Conservation (phyloP, 2,888 invertebrate genomes). For the Cabera pusaria region DNA sequence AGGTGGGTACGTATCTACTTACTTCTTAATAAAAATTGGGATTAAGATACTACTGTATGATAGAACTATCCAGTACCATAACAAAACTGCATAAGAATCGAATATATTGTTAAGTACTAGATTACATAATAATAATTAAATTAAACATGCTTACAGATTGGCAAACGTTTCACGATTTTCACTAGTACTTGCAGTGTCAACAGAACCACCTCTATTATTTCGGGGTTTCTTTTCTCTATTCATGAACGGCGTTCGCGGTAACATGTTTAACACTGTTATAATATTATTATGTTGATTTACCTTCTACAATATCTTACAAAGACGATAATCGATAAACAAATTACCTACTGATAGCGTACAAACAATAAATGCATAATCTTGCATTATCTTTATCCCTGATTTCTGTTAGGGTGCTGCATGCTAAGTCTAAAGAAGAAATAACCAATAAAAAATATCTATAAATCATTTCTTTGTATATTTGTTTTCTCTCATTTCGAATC, state of each 20-base stretch:
- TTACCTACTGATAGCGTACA: conserved; percentile 12
- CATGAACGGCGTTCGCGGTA: conserved; percentile 5
- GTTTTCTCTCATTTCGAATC: too few relatives aligned
- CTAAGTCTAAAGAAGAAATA: background rate
- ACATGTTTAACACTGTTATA: conserved; percentile 13
- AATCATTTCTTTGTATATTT: too few relatives aligned
- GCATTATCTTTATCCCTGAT: conserved; percentile 17
- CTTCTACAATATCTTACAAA: conserved; percentile 22
- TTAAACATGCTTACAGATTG: conserved; percentile 9
- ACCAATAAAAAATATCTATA: too few relatives aligned
- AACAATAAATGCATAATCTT: conserved; percentile 8
- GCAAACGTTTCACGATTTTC: conserved; percentile 5
- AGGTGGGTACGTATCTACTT: too few relatives aligned
- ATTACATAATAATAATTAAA: background rate
- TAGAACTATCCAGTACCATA: too few relatives aligned
- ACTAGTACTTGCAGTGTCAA: conserved; percentile 4
- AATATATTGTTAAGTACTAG: too few relatives aligned
- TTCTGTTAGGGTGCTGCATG: conserved; percentile 6
- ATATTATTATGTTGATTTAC: conserved; percentile 7
- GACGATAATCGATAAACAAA: conserved; percentile 21
- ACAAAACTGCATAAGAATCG: too few relatives aligned
- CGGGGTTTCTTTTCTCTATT: conserved; percentile 8
- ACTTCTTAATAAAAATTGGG: too few relatives aligned
- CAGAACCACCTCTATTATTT: conserved; percentile 4
- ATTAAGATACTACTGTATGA: too few relatives aligned